Evolutionary conservation across 53 echinoderm and acorn worm species (phyloP).

Genomic region (Henricia sp.): DNA sequence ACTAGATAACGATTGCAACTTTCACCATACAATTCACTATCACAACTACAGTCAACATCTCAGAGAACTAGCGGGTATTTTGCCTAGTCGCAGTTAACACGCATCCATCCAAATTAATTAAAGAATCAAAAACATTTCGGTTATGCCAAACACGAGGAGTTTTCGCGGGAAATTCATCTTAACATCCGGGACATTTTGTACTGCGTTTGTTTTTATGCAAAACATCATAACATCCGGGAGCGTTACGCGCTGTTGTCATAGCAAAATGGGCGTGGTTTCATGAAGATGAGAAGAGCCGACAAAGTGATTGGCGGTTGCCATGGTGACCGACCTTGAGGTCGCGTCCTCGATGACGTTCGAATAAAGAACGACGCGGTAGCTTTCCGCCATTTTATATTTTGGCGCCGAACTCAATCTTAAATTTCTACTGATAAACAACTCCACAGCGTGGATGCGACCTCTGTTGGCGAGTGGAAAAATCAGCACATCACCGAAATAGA

Average conservation of each 20-base stretch:
- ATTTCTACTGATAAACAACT: constrained; percentile 34
- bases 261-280: constrained; percentile 42
- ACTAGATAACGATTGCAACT: too few relatives aligned
- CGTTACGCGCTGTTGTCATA: constrained; percentile 12
- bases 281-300: constrained; percentile 44
- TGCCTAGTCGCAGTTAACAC: too few relatives aligned
- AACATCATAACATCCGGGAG: constrained; percentile 67
- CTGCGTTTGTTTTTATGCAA: constrained; percentile 35
- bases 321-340: constrained; percentile 53
- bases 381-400: constrained; percentile 81
- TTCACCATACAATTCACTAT: too few relatives aligned
- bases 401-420: constrained; percentile 66
- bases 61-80: too few relatives aligned
- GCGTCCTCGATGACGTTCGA: constrained; percentile 69
- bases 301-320: constrained; percentile 69
- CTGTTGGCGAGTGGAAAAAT: constrained; percentile 48
- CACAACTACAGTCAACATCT: too few relatives aligned
- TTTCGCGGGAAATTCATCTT: constrained; percentile 13
- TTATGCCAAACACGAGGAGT: too few relatives aligned
- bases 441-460: constrained; percentile 52
- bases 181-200: constrained; percentile 37
- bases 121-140: too few relatives aligned
- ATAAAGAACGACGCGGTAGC: constrained; percentile 71
- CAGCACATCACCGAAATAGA: constrained; percentile 16
- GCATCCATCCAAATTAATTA: too few relatives aligned